Evolutionary conservation across 1,140 invertebrate genomes (phyloP), one percentile per base, ranked within the genome.

Genomic region (Schlechtendalia chinensis): DNA sequence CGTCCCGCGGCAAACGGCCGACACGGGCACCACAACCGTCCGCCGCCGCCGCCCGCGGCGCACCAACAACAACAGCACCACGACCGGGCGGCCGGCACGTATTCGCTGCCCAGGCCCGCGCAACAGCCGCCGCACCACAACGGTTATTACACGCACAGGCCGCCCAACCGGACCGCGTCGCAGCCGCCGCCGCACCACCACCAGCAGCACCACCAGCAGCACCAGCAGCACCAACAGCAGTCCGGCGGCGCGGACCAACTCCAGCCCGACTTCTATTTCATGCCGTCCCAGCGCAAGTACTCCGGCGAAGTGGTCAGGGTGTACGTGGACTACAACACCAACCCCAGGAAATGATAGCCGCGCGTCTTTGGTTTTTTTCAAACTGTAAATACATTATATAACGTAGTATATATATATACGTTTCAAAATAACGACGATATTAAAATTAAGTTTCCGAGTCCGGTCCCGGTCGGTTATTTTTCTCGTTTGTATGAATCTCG

Each of bases 211-310:
- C 32, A 39, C 32, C 32, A 39, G 45, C 82, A 82, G 53, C 84
- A 87, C 83, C 63, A 88, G 83, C 89, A 91, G 61, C 84, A 82
- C 84, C 84, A 82, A 84, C 47, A 50, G 80, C 80, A 50, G 45
- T 24, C 61, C 83, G 81, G 84, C 84, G 81, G 84, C 81, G 39
- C 14, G 32, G 82, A 83, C 69, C 84, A 87, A 83, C 65, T 88
- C 84, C 89, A 91, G 82, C 92, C 94, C 0, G 95, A 97, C 86
- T 96, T 96, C 86, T 97, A 96, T 86, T 96, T 96, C 85, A 96
- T 96, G 94, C 95, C 94, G 19, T 95, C 94, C 47, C 95, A 97
- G 84, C 87, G 95, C 71, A 95, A 96, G 85, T 96, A 96, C 86
- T 95, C 94, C 82, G 94, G 94, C 81, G 94, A 96, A 87, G 91